phyloP scores from a whole-genome alignment of 1,140 invertebrate genomes.

The Lepidurus packardi region DNA sequence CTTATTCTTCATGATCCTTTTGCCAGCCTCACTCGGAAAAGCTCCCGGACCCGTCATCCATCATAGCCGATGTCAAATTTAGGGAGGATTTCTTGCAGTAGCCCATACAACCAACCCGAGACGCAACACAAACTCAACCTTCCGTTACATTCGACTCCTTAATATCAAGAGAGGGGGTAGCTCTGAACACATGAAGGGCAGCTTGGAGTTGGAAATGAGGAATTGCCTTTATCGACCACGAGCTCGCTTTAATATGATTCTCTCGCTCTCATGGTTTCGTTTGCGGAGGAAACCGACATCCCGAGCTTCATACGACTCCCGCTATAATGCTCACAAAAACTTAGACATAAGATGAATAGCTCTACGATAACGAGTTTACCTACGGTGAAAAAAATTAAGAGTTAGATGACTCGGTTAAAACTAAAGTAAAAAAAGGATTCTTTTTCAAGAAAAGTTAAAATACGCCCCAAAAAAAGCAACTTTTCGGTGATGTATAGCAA shows the following conservation, averaged over 20 bases:
- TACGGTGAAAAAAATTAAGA: not conserved
- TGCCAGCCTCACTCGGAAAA: not conserved
- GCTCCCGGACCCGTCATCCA: not conserved
- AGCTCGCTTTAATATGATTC: slow-evolving; percentile 6
- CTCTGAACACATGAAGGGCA: not conserved
- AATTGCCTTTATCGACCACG: slow-evolving; percentile 21
- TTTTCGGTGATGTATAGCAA: no score
- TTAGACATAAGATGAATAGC: slow-evolving; percentile 11
- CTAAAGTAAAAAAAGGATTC: no score
- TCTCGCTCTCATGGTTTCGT: not conserved
- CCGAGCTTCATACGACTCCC: not conserved
- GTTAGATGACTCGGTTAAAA: no score
- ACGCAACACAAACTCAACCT: slow-evolving; percentile 17
- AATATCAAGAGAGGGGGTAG: not conserved
- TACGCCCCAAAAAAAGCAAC: no score
- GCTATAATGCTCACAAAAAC: not conserved
- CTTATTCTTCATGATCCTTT: not conserved
- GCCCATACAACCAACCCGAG: slow-evolving; percentile 2
- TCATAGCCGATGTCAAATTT: slow-evolving; percentile 17
- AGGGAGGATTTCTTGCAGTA: slow-evolving; percentile 9
- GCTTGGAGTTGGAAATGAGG: slow-evolving; percentile 17
- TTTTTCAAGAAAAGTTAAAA: no score
- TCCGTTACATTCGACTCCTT: slow-evolving; percentile 15
- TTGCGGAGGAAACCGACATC: not conserved
- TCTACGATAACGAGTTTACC: slow-evolving; percentile 10